phyloP scores from a whole-genome alignment of 2,113 vertebrate species.

The Silurus glanis region DNA sequence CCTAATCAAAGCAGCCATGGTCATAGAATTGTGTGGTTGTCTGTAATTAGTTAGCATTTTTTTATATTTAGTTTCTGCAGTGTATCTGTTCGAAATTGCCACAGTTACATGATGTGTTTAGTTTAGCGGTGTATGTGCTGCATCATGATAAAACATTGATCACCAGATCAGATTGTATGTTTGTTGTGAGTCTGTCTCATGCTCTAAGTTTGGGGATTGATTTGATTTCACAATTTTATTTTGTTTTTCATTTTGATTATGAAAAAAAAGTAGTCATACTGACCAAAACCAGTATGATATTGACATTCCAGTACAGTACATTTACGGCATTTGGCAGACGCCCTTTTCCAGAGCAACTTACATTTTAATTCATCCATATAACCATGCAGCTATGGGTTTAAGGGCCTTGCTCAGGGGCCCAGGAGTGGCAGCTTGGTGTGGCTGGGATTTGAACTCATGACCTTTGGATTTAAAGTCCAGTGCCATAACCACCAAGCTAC shows the following conservation, averaged over 20 bases:
- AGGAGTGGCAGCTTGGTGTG: too few relatives aligned
- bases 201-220: background rate
- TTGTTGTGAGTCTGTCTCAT: background rate
- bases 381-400: too few relatives aligned
- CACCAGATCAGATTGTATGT: conserved; percentile 6
- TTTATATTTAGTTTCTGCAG: background rate
- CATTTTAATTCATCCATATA: too few relatives aligned
- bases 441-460: too few relatives aligned
- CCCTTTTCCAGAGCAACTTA: too few relatives aligned
- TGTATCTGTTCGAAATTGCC: background rate
- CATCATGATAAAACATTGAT: background rate
- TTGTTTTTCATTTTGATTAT: too few relatives aligned
- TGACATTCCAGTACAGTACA: background rate
- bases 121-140: background rate
- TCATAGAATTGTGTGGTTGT: background rate
- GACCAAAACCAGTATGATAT: background rate
- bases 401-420: too few relatives aligned
- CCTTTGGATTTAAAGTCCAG: too few relatives aligned
- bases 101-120: background rate
- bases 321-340: too few relatives aligned
- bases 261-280: background rate
- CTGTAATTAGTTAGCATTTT: background rate
- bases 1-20: background rate
- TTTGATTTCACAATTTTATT: background rate
- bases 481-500: too few relatives aligned